A percentile compares a stretch with the other conserved stretches of the same genome.
Evolutionary conservation across 2,888 invertebrate species (phyloP).

Genomic region (Hanleya hanleyi): DNA sequence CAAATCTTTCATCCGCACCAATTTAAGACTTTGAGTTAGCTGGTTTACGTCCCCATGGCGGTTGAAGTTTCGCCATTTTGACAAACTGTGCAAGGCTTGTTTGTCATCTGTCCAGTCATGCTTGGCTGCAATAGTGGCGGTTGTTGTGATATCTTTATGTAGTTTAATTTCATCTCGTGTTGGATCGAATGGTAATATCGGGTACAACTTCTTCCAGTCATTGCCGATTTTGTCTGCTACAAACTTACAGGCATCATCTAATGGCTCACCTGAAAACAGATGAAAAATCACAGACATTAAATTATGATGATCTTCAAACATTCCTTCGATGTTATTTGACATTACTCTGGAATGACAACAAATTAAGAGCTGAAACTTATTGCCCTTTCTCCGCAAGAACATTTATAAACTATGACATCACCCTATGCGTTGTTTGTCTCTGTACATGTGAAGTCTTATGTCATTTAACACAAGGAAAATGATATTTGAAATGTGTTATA

Average conservation of each 20-base stretch:
- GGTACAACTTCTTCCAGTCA: conserved; percentile 63
- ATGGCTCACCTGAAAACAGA: conserved; percentile 32
- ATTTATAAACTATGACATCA: no score
- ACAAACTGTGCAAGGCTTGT: conserved; percentile 54
- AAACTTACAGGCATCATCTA: conserved; percentile 58
- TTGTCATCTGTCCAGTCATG: conserved; percentile 53
- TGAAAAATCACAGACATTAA: not conserved
- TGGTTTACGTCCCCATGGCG: conserved; percentile 50
- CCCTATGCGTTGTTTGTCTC: no score
- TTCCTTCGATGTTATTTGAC: no score
- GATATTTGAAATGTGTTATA: no score
- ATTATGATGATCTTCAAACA: not conserved
- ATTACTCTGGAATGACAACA: no score
- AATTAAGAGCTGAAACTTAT: no score
- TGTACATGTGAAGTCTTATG: no score
- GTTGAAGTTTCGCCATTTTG: conserved; percentile 64
- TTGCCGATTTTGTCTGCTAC: conserved; percentile 57
- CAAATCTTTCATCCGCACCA: conserved; percentile 49
- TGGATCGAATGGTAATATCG: conserved; percentile 60
- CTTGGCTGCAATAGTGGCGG: conserved; percentile 51
- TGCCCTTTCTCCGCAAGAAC: no score
- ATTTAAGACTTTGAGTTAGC: conserved; percentile 50
- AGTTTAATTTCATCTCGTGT: conserved; percentile 49
- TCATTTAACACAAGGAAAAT: no score
- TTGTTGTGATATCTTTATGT: conserved; percentile 55